Evolutionary conservation across 2,113 vertebrate species (phyloP).

Genomic region (Crotalus tigris): DNA sequence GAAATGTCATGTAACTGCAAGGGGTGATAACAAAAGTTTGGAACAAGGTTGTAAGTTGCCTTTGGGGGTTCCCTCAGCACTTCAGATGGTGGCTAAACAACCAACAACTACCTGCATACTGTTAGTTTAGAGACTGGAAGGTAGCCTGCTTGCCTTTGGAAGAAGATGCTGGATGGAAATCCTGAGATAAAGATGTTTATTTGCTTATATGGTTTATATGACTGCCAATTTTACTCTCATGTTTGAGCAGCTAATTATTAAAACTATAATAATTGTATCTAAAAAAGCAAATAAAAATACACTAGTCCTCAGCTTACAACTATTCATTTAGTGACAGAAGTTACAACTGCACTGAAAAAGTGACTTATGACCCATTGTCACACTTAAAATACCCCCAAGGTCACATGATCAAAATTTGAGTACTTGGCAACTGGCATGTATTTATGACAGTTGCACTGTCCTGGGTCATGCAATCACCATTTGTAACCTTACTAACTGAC

Average conservation of each 20-base stretch:
- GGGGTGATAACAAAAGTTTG: neutral
- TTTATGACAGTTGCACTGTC: neutral
- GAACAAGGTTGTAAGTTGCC: neutral
- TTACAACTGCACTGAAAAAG: too few species aligned
- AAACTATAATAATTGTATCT: neutral
- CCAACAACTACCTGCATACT: neutral
- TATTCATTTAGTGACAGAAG: too few species aligned
- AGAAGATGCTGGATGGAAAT: neutral
- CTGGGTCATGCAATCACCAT: neutral
- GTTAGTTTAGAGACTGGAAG: neutral
- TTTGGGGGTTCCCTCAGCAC: neutral
- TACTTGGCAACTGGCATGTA: neutral
- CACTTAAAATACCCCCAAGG: too few species aligned
- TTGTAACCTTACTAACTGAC: neutral
- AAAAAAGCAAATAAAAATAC: neutral
- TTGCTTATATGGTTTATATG: neutral
- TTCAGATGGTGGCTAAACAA: neutral
- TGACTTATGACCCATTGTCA: too few species aligned
- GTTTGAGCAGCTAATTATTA: too few species aligned
- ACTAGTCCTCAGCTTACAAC: too few species aligned
- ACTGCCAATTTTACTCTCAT: neutral
- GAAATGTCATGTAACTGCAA: neutral
- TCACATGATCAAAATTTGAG: neutral
- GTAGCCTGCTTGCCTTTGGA: neutral
- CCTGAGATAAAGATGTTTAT: neutral